phyloP scores from a whole-genome alignment of 2,888 invertebrate genomes.

The Cheilosia pagana region DNA sequence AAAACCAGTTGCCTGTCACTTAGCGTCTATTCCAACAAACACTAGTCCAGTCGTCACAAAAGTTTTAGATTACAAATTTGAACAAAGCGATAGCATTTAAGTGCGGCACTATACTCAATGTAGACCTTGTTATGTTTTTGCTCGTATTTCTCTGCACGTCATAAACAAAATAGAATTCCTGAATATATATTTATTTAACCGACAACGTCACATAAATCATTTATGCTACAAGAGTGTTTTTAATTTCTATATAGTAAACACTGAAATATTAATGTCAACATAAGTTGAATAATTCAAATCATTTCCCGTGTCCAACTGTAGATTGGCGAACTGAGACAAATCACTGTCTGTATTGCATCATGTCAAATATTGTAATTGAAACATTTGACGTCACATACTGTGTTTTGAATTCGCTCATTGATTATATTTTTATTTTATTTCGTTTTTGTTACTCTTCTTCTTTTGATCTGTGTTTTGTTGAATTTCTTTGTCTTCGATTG shows the following conservation, averaged over 20 bases:
- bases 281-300: slow-evolving; percentile 29
- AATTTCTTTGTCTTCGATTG: slow-evolving; percentile 48
- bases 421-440: slow-evolving; percentile 21
- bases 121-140: too few species aligned
- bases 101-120: too few species aligned
- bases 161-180: background rate
- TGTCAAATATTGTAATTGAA: slow-evolving; percentile 44
- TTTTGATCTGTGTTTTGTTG: slow-evolving; percentile 18
- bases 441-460: background rate
- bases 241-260: slow-evolving; percentile 7
- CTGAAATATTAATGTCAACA: slow-evolving; percentile 16
- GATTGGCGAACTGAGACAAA: slow-evolving; percentile 38
- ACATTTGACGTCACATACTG: slow-evolving; percentile 56
- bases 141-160: too few species aligned
- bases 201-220: slow-evolving; percentile 12
- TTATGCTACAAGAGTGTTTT: background rate
- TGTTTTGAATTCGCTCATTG: slow-evolving; percentile 15
- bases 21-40: too few species aligned
- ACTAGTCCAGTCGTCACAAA: too few species aligned
- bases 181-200: slow-evolving; percentile 7
- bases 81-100: too few species aligned
- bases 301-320: background rate
- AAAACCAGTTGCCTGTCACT: too few species aligned
- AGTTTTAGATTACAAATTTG: too few species aligned
- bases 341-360: slow-evolving; percentile 63